A percentile compares a stretch with the other conserved stretches of the same genome.
phyloP scores from a whole-genome alignment of 2,888 invertebrate genomes.

The Tanytarsus gracilentus region DNA sequence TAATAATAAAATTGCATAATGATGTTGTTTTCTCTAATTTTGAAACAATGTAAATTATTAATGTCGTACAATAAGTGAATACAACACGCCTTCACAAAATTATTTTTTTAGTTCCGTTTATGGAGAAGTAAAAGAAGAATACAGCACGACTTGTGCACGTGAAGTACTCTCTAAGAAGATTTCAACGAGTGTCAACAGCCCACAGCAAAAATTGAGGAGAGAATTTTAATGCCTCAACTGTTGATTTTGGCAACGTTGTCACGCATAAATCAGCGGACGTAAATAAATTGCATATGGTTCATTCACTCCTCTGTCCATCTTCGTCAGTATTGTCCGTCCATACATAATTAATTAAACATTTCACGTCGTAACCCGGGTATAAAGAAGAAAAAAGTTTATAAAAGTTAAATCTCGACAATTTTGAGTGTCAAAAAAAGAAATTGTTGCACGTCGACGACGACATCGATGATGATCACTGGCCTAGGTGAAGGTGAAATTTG shows the following conservation, averaged over 20 bases:
- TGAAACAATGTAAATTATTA: too few species aligned
- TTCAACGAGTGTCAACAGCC: background rate
- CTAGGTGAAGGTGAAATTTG: constrained; percentile 18
- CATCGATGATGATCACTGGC: background rate
- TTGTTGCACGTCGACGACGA: background rate
- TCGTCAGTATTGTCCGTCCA: background rate
- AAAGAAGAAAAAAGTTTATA: too few species aligned
- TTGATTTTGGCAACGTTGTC: constrained; percentile 10
- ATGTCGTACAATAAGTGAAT: too few species aligned
- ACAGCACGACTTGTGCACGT: too few species aligned
- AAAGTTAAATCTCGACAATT: background rate
- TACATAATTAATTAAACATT: constrained; percentile 18
- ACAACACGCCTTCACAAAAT: too few species aligned
- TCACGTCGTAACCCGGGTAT: too few species aligned
- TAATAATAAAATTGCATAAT: too few species aligned
- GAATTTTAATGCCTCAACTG: background rate
- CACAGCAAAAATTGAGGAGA: background rate
- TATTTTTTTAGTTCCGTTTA: background rate
- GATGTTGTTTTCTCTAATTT: too few species aligned
- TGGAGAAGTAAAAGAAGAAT: too few species aligned
- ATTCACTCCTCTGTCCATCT: background rate
- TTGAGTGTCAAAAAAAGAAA: background rate
- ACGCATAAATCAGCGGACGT: background rate
- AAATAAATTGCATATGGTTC: constrained; percentile 6
- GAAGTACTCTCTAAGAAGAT: too few species aligned